These are phyloP conservation scores for Mongoloraphidia duomilia DNA, from an alignment of 2,888 invertebrate species.

Conservation along the genomic window DNA sequence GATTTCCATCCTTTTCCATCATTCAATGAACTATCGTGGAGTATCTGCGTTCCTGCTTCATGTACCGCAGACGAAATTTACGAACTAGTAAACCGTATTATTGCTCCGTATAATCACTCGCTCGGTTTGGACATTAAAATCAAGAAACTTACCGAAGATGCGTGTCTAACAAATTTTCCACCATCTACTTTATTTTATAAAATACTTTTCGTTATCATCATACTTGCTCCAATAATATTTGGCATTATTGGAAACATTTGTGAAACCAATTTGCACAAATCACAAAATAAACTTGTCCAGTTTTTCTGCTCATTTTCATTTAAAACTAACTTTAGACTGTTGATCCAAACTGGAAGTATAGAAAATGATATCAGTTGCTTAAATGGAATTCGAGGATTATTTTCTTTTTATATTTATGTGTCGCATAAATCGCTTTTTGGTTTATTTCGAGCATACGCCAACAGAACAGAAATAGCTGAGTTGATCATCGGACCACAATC, in stretches of 20 bases:
- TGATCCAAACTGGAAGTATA: not conserved
- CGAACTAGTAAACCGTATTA: conserved; percentile 17
- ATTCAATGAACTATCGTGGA: conserved; percentile 33
- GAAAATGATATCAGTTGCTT: conserved; percentile 8
- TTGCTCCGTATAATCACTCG: conserved; percentile 10
- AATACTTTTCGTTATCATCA: too few species aligned
- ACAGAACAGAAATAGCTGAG: conserved; percentile 7
- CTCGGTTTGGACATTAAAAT: conserved; percentile 7
- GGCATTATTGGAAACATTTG: not conserved
- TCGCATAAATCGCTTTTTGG: conserved; percentile 8
- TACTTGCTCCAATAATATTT: not conserved
- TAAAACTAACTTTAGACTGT: not conserved
- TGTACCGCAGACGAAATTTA: conserved; percentile 38
- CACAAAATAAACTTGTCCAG: not conserved
- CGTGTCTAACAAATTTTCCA: too few species aligned
- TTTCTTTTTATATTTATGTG: conserved; percentile 7
- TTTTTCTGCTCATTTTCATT: not conserved
- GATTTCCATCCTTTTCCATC: conserved; percentile 7
- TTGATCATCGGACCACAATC: conserved; percentile 4
- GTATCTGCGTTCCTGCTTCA: conserved; percentile 43
- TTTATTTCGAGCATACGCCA: conserved; percentile 7
- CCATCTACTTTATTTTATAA: too few species aligned
- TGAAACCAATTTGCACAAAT: not conserved
- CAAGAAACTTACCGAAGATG: not conserved
- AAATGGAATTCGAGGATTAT: conserved; percentile 7